These are phyloP conservation scores for Ornithoptera alexandrae DNA, from an alignment of 2,888 invertebrate genomes.

Conservation along the genomic window DNA sequence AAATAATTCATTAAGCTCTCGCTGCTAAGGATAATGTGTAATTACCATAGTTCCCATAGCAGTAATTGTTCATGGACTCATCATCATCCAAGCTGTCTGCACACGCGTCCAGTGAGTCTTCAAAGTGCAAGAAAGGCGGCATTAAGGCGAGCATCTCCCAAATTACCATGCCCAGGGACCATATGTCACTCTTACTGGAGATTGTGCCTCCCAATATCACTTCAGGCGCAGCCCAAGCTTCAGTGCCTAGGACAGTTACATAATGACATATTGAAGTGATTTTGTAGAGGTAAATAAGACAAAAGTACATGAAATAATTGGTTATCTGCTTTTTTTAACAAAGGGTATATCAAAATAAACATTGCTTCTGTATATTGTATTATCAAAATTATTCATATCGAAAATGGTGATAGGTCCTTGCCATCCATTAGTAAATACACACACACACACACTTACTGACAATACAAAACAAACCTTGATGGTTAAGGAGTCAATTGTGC, in stretches of 20 bases:
- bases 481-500: no score
- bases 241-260: slow-evolving; percentile 80
- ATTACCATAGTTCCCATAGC: slow-evolving; percentile 60
- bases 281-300: no score
- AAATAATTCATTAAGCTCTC: no score
- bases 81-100: slow-evolving; percentile 41
- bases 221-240: slow-evolving; percentile 90
- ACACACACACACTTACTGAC: no score
- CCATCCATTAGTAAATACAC: no score
- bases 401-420: no score
- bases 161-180: slow-evolving; percentile 87
- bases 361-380: no score
- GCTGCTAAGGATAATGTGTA: slow-evolving; percentile 1
- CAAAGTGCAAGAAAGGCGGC: slow-evolving; percentile 81
- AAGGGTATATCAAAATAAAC: no score
- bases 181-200: slow-evolving; percentile 87
- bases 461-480: no score
- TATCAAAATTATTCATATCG: no score
- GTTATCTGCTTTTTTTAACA: no score
- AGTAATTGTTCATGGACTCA: slow-evolving; percentile 44
- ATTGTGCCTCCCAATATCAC: slow-evolving; percentile 81
- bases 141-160: slow-evolving; percentile 90
- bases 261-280: neutral
- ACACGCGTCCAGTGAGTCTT: slow-evolving; percentile 50
- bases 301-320: no score